Percentiles rank a stretch among this genome's conserved stretches.
Conservation (phyloP, 2,797 vertebrate genomes). For the Neomorphus geoffroyi region DNA sequence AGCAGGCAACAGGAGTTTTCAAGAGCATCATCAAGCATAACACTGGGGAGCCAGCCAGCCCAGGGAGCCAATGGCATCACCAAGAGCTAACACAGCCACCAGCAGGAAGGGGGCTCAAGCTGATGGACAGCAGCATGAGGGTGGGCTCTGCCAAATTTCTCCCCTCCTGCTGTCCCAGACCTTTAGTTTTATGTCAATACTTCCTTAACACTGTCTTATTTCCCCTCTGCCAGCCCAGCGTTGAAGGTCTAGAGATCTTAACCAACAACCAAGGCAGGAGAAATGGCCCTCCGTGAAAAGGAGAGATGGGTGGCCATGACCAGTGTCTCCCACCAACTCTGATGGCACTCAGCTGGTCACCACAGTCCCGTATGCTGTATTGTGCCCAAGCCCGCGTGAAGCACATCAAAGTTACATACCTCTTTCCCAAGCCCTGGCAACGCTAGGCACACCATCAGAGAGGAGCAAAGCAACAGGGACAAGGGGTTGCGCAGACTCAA, state of each 20-base stretch:
- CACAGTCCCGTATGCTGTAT: rapidly evolving
- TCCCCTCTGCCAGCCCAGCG: not conserved
- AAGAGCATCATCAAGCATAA: not conserved
- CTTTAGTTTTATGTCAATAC: not conserved
- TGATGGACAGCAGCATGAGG: not conserved
- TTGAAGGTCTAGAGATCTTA: not conserved
- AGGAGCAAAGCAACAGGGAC: not conserved
- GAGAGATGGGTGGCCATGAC: not conserved
- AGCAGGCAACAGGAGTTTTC: conserved; percentile 11
- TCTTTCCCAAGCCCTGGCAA: not conserved
- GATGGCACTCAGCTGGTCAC: not conserved
- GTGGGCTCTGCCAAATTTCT: not conserved
- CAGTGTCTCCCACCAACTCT: rapidly evolving
- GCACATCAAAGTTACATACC: not conserved
- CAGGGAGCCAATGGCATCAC: not conserved
- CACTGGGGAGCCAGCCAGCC: not conserved
- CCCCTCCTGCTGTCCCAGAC: not conserved
- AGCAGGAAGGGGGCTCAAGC: not conserved
- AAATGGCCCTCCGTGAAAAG: not conserved
- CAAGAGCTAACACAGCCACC: not conserved
- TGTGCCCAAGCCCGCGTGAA: not conserved
- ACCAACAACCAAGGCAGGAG: not conserved
- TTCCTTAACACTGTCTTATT: conserved; percentile 27
- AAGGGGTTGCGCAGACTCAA: not conserved
- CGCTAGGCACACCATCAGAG: not conserved